Evolutionary conservation across 2,888 invertebrate genomes (phyloP).

Genomic region (Pardosa pseudoannulata): DNA sequence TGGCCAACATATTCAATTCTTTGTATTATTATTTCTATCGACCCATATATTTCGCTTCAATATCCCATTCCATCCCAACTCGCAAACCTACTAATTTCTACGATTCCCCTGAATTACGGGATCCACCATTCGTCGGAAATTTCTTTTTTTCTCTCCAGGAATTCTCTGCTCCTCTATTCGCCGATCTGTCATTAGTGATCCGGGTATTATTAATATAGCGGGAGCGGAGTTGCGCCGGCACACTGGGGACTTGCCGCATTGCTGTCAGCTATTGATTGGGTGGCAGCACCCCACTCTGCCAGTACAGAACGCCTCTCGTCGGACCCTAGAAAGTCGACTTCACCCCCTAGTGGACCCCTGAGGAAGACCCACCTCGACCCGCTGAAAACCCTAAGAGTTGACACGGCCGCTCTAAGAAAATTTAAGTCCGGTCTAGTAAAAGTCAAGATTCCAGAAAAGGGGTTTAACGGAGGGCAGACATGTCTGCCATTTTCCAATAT

Average conservation of each 20-base stretch:
- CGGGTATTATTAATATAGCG: slow-evolving; percentile 63
- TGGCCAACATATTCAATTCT: too few relatives aligned
- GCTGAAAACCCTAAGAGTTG: not conserved
- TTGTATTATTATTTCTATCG: too few relatives aligned
- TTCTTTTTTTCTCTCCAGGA: slow-evolving; percentile 2
- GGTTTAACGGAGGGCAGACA: not conserved
- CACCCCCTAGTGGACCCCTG: not conserved
- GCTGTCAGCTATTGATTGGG: slow-evolving; percentile 71
- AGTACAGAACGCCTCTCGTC: not conserved
- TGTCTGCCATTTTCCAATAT: slow-evolving; percentile 63
- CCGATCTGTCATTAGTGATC: slow-evolving; percentile 55
- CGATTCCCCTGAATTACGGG: not conserved
- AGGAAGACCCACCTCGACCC: not conserved
- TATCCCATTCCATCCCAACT: not conserved
- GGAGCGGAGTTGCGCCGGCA: slow-evolving; percentile 42
- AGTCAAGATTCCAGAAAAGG: not conserved
- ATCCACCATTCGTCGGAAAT: slow-evolving; percentile 9
- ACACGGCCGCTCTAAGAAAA: not conserved
- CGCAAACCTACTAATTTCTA: not conserved
- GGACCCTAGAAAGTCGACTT: not conserved
- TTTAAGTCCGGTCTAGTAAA: not conserved
- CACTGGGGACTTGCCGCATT: slow-evolving; percentile 67
- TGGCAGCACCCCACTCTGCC: slow-evolving; percentile 17
- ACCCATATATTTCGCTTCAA: not conserved
- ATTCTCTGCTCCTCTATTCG: slow-evolving; percentile 28